Percentiles rank a stretch among this genome's conserved stretches.
Evolutionary conservation across 2,113 vertebrate species (phyloP).

Genomic region (human): GRCh38 chr3:6415501-6416000

Average conservation of each 20-base stretch:
- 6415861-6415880: not conserved
- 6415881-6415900: not conserved
- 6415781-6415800: not conserved
- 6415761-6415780: not conserved
- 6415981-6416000: not conserved
- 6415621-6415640: not conserved
- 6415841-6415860: not conserved
- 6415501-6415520: constrained; percentile 85
- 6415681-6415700: not conserved
- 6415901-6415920: too few species aligned
- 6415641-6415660: not conserved
- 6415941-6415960: not conserved
- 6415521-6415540: constrained; percentile 85
- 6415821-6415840: not conserved
- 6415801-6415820: not conserved
- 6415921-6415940: not conserved
- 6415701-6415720: not conserved
- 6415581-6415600: not conserved
- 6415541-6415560: constrained; percentile 86
- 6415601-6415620: not conserved
- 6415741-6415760: too few species aligned
- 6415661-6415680: not conserved
- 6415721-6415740: not conserved
- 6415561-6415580: not conserved
- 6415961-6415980: not conserved